Evolutionary conservation across 2,113 vertebrate genomes (phyloP).

Genomic region (Anolis carolinensis): DNA sequence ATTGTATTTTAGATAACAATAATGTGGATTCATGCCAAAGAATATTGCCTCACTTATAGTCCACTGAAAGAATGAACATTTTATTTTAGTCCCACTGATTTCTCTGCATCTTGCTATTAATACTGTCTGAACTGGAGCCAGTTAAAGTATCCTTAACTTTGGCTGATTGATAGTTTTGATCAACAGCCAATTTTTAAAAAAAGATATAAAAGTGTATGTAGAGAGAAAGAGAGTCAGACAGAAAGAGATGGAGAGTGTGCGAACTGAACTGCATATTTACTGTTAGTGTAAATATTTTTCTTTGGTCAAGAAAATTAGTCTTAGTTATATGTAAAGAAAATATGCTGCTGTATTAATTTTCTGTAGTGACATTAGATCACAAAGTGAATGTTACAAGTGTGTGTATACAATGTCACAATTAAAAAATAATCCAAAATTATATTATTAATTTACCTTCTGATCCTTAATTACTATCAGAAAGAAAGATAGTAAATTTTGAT

Average conservation of each 20-base stretch:
- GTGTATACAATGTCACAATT: background rate
- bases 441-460: background rate
- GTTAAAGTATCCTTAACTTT: background rate
- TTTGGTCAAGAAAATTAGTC: background rate
- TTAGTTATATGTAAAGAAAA: conserved; percentile 14
- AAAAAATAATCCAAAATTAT: background rate
- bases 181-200: background rate
- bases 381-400: background rate
- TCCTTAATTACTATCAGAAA: background rate
- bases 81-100: background rate
- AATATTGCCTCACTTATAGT: background rate
- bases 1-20: background rate
- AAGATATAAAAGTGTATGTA: background rate
- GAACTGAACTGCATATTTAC: background rate
- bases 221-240: background rate
- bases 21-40: background rate
- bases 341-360: background rate
- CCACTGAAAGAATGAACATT: background rate
- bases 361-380: conserved; percentile 8
- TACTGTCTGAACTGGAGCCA: too few species aligned
- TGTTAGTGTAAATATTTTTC: conserved; percentile 1
- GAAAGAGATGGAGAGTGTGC: background rate
- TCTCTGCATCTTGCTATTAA: background rate
- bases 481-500: background rate
- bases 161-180: background rate